Evolutionary conservation across 35 echinoderm and acorn worm genomes (phyloP).

Genomic region (Apostichopus californicus): DNA sequence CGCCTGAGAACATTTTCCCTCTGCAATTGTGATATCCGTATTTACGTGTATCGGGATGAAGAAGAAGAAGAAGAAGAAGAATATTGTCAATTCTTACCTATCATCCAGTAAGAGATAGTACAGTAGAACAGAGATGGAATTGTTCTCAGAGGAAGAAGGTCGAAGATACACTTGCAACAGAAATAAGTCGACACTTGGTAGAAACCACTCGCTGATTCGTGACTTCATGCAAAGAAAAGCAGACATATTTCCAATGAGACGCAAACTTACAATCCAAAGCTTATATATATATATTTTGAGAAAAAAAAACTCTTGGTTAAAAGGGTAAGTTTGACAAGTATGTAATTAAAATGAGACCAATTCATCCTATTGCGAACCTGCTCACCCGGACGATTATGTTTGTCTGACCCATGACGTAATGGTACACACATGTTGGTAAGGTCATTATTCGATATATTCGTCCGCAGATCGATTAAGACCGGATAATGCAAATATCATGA

Average conservation of each 20-base stretch:
- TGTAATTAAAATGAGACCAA: neutral
- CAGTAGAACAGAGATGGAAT: conserved; percentile 64
- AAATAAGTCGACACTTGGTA: conserved; percentile 57
- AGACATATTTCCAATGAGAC: neutral
- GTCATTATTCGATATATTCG: too few relatives aligned
- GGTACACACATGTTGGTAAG: too few relatives aligned
- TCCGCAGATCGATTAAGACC: neutral
- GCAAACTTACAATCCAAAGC: neutral
- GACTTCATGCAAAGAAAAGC: neutral
- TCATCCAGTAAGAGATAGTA: conserved; percentile 88
- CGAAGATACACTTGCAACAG: conserved; percentile 79
- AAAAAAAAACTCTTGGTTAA: neutral
- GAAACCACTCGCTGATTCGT: conserved; percentile 15
- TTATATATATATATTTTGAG: neutral
- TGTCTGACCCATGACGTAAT: too few relatives aligned
- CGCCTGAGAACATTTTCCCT: too few relatives aligned
- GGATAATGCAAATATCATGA: neutral
- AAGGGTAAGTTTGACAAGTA: neutral
- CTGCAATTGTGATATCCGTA: too few relatives aligned
- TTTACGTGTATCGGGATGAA: too few relatives aligned
- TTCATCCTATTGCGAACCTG: neutral
- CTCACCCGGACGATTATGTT: too few relatives aligned
- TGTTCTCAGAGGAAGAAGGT: conserved; percentile 75
- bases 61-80: too few relatives aligned
- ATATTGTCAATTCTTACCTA: conserved; percentile 55